phyloP scores from a whole-genome alignment of 1,140 invertebrate species.

The Drosophila athabasca region DNA sequence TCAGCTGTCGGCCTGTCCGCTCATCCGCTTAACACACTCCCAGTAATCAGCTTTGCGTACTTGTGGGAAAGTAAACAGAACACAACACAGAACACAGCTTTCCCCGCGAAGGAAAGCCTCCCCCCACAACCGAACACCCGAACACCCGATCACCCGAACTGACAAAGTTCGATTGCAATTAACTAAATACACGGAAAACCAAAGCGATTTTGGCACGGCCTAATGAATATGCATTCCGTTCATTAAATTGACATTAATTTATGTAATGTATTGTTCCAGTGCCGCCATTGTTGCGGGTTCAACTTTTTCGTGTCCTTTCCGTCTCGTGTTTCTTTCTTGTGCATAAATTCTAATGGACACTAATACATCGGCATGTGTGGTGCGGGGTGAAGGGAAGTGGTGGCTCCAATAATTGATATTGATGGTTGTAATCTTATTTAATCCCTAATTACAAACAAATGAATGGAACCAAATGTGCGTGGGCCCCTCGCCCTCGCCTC shows the following conservation, averaged over 20 bases:
- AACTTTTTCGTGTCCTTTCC: neutral
- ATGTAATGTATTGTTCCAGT: constrained; percentile 73
- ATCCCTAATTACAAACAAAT: constrained; percentile 81
- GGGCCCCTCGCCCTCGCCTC: neutral
- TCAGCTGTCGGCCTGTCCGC: too few species aligned
- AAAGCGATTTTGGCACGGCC: constrained; percentile 42
- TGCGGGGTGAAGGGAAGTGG: constrained; percentile 21
- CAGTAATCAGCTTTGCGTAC: constrained; percentile 17
- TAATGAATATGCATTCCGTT: constrained; percentile 80
- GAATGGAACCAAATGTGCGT: constrained; percentile 54
- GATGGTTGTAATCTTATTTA: constrained; percentile 80
- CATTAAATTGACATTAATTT: constrained; percentile 80
- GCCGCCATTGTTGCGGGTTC: constrained; percentile 47
- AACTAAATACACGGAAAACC: constrained; percentile 65
- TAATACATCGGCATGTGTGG: constrained; percentile 60
- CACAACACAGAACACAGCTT: neutral
- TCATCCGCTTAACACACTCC: constrained; percentile 15
- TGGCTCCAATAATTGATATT: constrained; percentile 76
- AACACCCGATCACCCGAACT: neutral
- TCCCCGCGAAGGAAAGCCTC: constrained; percentile 4
- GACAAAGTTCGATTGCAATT: constrained; percentile 70
- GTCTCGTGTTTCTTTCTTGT: constrained; percentile 35
- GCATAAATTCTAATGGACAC: constrained; percentile 79
- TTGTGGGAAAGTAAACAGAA: constrained; percentile 18
- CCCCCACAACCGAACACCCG: neutral